Evolutionary conservation across 2,888 invertebrate species (phyloP).

Genomic region (Melieria crassipennis): DNA sequence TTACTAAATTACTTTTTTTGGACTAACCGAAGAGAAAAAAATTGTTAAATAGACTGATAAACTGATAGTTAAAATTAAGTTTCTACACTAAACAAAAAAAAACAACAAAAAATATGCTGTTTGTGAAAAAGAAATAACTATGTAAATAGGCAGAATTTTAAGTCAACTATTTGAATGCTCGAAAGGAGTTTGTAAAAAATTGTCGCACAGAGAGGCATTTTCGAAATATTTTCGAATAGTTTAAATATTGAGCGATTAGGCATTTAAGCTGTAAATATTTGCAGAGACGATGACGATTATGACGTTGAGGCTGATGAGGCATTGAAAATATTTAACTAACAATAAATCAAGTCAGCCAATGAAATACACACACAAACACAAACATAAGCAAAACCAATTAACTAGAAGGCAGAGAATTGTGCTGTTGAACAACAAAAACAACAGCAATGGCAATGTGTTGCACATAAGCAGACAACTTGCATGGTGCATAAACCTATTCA

Average conservation of each 20-base stretch:
- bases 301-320: neutral
- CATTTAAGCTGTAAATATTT: neutral
- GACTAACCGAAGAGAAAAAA: neutral
- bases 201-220: neutral
- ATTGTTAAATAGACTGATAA: conserved; percentile 60
- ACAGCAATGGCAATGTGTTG: no score
- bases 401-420: no score
- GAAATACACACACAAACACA: no score
- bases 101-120: neutral
- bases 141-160: no score
- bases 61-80: conserved; percentile 35
- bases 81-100: conserved; percentile 20
- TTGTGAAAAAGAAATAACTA: conserved; percentile 15
- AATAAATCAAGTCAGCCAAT: conserved; percentile 19
- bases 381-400: no score
- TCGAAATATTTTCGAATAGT: conserved; percentile 6
- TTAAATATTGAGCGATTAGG: neutral
- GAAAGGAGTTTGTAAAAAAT: no score
- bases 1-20: no score
- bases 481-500: no score
- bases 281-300: neutral
- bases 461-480: no score
- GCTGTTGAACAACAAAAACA: no score
- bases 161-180: no score
- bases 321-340: neutral